These are phyloP conservation scores for Porites lobata DNA, from an alignment of 92 coral and sea anemone genomes.

Conservation along the genomic window DNA sequence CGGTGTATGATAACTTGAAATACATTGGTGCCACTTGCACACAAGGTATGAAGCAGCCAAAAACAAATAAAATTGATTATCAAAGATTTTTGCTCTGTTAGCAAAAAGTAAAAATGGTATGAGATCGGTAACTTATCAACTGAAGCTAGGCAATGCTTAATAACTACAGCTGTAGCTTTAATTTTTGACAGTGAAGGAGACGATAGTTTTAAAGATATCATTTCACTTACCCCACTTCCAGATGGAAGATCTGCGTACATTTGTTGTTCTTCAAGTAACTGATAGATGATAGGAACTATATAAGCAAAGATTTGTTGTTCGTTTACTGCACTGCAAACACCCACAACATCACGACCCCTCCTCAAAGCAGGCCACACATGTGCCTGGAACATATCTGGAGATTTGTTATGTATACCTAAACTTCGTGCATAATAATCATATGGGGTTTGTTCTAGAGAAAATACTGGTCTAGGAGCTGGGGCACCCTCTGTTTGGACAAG, in stretches of 20 bases:
- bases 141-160: no score
- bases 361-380: constrained; percentile 93
- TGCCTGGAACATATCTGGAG: constrained; percentile 80
- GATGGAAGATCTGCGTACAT: constrained; percentile 81
- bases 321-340: constrained; percentile 60
- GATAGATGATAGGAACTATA: constrained; percentile 86
- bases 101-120: no score
- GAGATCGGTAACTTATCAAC: no score
- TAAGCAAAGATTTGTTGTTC: constrained; percentile 75
- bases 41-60: no score
- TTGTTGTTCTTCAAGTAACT: constrained; percentile 66
- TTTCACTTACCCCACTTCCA: constrained; percentile 89
- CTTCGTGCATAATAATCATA: constrained; percentile 70
- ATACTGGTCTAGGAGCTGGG: constrained; percentile 73
- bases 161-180: no score
- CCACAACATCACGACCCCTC: constrained; percentile 96
- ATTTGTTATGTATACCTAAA: constrained; percentile 39
- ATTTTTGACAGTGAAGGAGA: no score
- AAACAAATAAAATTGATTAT: no score
- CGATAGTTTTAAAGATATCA: background rate
- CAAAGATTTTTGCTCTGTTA: no score
- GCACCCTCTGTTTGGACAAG: constrained; percentile 69
- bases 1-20: no score
- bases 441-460: constrained; percentile 63
- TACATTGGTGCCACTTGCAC: no score